phyloP scores from a whole-genome alignment of 2,113 vertebrate species.

The Semicossyphus pulcher region DNA sequence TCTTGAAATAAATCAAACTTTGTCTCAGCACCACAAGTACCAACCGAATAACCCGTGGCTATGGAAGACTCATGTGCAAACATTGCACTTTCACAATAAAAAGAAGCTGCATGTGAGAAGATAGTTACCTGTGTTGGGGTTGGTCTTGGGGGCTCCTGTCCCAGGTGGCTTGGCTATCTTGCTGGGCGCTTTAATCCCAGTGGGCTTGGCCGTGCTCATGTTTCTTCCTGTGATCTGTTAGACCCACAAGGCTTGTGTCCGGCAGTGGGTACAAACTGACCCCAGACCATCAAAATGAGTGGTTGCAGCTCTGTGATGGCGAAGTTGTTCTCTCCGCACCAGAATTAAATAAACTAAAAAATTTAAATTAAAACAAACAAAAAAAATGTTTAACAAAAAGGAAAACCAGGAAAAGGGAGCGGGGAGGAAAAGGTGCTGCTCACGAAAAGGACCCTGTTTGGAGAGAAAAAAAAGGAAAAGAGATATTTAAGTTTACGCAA shows the following conservation, averaged over 20 bases:
- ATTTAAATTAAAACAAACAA: slow-evolving; percentile 18
- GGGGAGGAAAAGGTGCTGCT: slow-evolving; percentile 41
- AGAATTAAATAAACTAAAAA: slow-evolving; percentile 21
- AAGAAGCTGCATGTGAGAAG: not conserved
- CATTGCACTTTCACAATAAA: not conserved
- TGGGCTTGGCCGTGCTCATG: slow-evolving; percentile 96
- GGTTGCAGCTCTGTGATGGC: slow-evolving; percentile 30
- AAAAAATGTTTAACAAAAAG: slow-evolving; percentile 38
- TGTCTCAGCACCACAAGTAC: not conserved
- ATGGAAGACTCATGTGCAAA: not conserved
- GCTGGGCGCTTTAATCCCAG: slow-evolving; percentile 94
- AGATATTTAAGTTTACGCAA: not conserved
- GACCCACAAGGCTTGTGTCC: slow-evolving; percentile 63
- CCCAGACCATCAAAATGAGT: slow-evolving; percentile 77
- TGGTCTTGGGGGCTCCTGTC: slow-evolving; percentile 83
- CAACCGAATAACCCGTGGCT: not conserved
- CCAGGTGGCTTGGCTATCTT: slow-evolving; percentile 89
- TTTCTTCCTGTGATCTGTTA: slow-evolving; percentile 64
- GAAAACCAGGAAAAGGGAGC: slow-evolving; percentile 64
- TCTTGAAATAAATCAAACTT: too few relatives aligned
- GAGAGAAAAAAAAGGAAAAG: slow-evolving; percentile 35
- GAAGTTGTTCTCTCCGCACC: slow-evolving; percentile 25
- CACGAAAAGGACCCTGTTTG: slow-evolving; percentile 73
- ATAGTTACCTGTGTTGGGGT: slow-evolving; percentile 81
- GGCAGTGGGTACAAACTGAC: slow-evolving; percentile 56